These are phyloP conservation scores for Anguilla japonica DNA, from an alignment of 2,113 vertebrate genomes.

Conservation along the genomic window DNA sequence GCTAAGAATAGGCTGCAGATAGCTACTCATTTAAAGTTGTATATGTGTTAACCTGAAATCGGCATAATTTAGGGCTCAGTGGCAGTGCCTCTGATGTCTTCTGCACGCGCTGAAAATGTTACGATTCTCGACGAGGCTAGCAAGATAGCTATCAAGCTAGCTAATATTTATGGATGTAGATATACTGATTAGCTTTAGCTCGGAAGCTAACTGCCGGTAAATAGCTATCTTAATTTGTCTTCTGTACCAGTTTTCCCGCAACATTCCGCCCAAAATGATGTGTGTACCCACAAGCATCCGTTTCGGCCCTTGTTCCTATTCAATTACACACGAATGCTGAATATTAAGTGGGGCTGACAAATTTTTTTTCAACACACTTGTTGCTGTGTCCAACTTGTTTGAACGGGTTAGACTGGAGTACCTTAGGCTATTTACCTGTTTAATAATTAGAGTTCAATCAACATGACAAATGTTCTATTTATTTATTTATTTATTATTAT, in stretches of 20 bases:
- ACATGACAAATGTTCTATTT: neutral
- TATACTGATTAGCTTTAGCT: neutral
- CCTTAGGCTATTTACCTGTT: neutral
- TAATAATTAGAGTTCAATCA: neutral
- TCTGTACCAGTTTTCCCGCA: neutral
- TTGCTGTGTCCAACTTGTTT: neutral
- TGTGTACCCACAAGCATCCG: neutral
- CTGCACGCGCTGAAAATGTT: neutral
- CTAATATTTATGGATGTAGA: neutral
- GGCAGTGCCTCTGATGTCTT: neutral
- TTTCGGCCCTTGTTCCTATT: neutral
- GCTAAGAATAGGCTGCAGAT: neutral
- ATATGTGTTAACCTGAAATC: neutral
- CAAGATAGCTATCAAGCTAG: neutral
- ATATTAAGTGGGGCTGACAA: neutral
- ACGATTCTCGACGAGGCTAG: neutral
- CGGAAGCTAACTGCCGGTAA: neutral
- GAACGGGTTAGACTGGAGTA: neutral
- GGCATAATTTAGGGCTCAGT: neutral
- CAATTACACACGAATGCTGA: neutral
- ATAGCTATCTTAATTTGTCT: neutral
- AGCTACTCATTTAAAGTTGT: neutral
- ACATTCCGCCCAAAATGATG: neutral
- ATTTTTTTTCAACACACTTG: neutral
- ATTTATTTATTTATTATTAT: neutral